Evolutionary conservation across 2,888 invertebrate species (phyloP), one percentile per base, ranked within the genome.

Genomic region (Xestia sexstrigata): DNA sequence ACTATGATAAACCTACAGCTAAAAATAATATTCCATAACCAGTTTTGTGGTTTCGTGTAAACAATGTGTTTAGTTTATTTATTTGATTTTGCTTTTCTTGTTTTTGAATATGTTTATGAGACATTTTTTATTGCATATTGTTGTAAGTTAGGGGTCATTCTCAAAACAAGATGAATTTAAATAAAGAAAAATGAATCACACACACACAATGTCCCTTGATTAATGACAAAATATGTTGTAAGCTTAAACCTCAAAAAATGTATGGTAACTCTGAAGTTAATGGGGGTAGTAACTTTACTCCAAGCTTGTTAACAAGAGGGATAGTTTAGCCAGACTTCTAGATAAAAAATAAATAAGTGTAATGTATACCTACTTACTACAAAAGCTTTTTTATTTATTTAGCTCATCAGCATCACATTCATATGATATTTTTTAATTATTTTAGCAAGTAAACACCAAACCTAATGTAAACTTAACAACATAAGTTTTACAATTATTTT

Each of bases 1-100:
- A 9, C 23, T 60, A n/a, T 55, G n/a, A n/a, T 13, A 55, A 74
- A 79, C 20, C n/a, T 42, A 30, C 2, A 8, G 11, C 42, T 62
- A 62, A 35, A 42, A 30, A 63, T 45, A 20, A 45, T 9, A 63
- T 26, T 39, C n/a, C 30, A n/a, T 45, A 49, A 3, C 13, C 1
- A 30, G 7, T 62, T 70, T 81, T n/a, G 9, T 74, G 20, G 6
- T 47, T n/a, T 20, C 23, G 65, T 42, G 15, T 23, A 47, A 30
- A 35, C 5, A 47, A 20, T 3, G 20, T 20, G 30, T 60, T 49
- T 26, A 66, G 42, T 42, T 11, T 17, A 60, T 35, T 60, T 35
- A 62, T 11, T 23, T n/a, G 30, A 66, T 35, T 52, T 75, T 62
- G 17, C 20, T 45, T 20, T 15, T 39, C 39, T n/a, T 39, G 13